phyloP scores from a whole-genome alignment of 2,888 invertebrate species.

The Drosophila yooni region DNA sequence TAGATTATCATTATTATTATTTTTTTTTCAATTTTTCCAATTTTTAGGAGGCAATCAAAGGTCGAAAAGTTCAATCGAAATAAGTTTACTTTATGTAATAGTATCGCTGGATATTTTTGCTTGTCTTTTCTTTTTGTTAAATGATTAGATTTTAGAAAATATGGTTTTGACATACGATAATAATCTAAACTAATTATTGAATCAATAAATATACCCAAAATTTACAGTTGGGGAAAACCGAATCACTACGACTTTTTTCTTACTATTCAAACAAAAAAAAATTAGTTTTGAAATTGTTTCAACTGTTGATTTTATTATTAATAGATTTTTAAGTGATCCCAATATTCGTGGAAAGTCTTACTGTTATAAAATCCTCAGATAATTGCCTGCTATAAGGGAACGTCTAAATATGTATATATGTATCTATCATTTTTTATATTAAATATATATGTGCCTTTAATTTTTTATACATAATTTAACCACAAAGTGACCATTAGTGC shows the following conservation, averaged over 20 bases:
- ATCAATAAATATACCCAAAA: not conserved
- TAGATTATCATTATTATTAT: conserved; percentile 4
- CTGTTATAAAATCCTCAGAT: not conserved
- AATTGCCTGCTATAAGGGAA: not conserved
- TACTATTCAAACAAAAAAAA: not conserved
- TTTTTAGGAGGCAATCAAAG: not conserved
- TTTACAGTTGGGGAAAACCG: not conserved
- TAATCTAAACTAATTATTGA: not conserved
- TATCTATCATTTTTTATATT: too few relatives aligned
- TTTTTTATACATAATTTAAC: not conserved
- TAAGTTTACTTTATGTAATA: not conserved
- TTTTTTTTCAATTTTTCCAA: not conserved
- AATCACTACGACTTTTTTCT: not conserved
- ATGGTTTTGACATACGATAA: not conserved
- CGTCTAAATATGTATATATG: too few relatives aligned
- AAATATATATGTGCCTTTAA: not conserved
- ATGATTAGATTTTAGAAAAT: not conserved
- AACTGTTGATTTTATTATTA: not conserved
- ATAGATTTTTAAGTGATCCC: not conserved
- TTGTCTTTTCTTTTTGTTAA: not conserved
- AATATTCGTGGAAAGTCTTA: not conserved
- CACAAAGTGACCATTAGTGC: not conserved
- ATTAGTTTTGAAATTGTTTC: not conserved
- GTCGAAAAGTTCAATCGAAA: not conserved
- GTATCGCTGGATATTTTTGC: not conserved